These are phyloP conservation scores for Thera britannica DNA, from an alignment of 2,888 invertebrate species.

Conservation along the genomic window DNA sequence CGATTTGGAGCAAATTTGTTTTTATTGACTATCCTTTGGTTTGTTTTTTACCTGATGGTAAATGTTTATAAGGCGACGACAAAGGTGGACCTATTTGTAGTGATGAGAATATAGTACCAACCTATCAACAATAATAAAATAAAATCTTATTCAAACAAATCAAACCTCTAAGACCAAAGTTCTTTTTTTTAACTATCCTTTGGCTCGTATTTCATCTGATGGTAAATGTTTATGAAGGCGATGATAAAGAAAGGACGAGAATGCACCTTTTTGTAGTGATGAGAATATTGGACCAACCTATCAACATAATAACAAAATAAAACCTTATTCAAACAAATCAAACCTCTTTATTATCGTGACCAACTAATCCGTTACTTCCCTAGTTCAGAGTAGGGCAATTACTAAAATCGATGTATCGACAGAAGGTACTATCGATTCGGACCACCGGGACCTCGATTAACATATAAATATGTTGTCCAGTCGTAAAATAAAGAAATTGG, in stretches of 20 bases:
- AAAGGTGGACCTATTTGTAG: too few relatives aligned
- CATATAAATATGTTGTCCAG: slow-evolving; percentile 82
- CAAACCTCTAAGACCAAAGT: not conserved
- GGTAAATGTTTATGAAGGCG: too few relatives aligned
- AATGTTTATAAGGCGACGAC: too few relatives aligned
- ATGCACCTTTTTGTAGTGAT: too few relatives aligned
- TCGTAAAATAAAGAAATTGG: slow-evolving; percentile 83
- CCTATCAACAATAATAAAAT: not conserved
- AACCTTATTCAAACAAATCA: too few relatives aligned
- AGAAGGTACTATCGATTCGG: slow-evolving; percentile 54
- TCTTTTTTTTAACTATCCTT: too few relatives aligned
- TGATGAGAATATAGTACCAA: too few relatives aligned
- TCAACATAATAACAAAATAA: too few relatives aligned
- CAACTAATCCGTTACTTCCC: slow-evolving; percentile 36
- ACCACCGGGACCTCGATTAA: slow-evolving; percentile 79
- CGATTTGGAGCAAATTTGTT: slow-evolving; percentile 41
- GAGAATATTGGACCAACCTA: too few relatives aligned
- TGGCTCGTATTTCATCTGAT: too few relatives aligned
- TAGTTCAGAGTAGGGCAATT: slow-evolving; percentile 55
- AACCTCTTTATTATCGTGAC: not conserved
- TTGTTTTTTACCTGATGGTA: too few relatives aligned
- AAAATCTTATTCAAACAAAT: slow-evolving; percentile 20
- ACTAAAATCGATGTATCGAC: slow-evolving; percentile 58
- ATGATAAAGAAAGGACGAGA: too few relatives aligned
- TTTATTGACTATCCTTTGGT: slow-evolving; percentile 1